A percentile compares a stretch with the other conserved stretches of the same genome.
These are phyloP conservation scores for Tenebrosternarchus preto DNA, from an alignment of 2,113 vertebrate genomes.

Conservation along the genomic window DNA sequence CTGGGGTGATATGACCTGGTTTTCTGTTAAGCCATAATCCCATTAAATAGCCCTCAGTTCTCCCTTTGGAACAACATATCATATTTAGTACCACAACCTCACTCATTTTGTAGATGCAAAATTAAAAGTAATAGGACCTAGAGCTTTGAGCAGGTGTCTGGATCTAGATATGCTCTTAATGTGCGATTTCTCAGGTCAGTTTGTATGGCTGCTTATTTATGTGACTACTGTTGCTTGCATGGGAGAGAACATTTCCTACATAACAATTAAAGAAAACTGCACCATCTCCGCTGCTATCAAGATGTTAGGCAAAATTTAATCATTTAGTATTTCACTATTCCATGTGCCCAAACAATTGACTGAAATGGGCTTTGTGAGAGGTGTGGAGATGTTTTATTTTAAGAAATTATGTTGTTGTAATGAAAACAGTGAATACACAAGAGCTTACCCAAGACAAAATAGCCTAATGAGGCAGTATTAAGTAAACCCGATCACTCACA, in stretches of 20 bases:
- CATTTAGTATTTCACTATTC: neutral
- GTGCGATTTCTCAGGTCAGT: neutral
- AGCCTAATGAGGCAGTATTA: neutral
- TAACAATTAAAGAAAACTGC: no score
- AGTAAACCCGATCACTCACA: no score
- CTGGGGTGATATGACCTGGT: slow-evolving; percentile 28
- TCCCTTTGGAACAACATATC: neutral
- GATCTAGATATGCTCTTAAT: neutral
- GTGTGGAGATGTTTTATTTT: neutral
- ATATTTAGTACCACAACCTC: slow-evolving; percentile 10
- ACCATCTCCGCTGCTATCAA: neutral
- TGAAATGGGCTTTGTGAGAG: neutral
- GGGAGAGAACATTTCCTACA: neutral
- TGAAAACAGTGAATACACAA: neutral
- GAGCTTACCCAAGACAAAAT: neutral
- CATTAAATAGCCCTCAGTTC: slow-evolving; percentile 27
- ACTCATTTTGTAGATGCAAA: neutral
- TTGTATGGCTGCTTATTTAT: neutral
- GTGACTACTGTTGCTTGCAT: neutral
- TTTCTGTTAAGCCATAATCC: slow-evolving; percentile 44
- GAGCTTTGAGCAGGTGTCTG: neutral
- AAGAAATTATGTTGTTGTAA: neutral
- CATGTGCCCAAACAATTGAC: neutral
- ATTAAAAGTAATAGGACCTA: neutral
- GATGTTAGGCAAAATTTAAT: neutral